Base-by-base conservation (phyloP, 2,797 vertebrate species). In the Danio choprae region DNA sequence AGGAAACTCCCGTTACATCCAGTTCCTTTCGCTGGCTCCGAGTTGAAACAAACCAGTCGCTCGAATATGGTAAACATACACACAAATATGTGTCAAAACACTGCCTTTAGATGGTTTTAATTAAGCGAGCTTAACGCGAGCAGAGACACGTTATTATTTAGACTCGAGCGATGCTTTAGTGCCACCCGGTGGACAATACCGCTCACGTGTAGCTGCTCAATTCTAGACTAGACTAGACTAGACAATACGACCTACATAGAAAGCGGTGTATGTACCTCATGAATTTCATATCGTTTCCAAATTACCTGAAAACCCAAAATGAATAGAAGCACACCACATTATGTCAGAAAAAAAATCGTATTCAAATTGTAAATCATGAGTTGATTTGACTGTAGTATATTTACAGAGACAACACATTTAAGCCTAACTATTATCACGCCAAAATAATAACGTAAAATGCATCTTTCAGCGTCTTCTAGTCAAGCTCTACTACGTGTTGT, bases 171-270 rank as follows among this genome's bases (percentile, higher is more conserved):
- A 70, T 40, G 41, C 77, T 77, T 82, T 82, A 29, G 22, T 68
- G 77, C 36, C 83, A 79, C 71, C 83, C 53, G 68, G 83, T 83
- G 81, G 74, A 56, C 22, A 79, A 41, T 41, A 10, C 10, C 0
- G 7, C 41, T 50, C 4, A 60, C 13, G 6, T 60, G 62, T 46
- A 58, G 11, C 22, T 41, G 16, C 16, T 79, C 2, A 29, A 29
- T 20, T 29, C 29, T 29, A 29, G 29, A 29, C 29, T 29, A 29
- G 29, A 29, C 29, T 29, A 29, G 29, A 29, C 29, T 29, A 29
- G 29, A 29, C 9, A 12, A 55, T 20, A 40, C 36, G n/a, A 51
- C 36, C 29, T 7, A 2, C 46, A 51, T 38, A 18, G 36, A 36
- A 11, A 12, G 29, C 16, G 38, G 29, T 29, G 29, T 29, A 4